Conservation (phyloP, 2,888 invertebrate species). For the Thera obeliscata region DNA sequence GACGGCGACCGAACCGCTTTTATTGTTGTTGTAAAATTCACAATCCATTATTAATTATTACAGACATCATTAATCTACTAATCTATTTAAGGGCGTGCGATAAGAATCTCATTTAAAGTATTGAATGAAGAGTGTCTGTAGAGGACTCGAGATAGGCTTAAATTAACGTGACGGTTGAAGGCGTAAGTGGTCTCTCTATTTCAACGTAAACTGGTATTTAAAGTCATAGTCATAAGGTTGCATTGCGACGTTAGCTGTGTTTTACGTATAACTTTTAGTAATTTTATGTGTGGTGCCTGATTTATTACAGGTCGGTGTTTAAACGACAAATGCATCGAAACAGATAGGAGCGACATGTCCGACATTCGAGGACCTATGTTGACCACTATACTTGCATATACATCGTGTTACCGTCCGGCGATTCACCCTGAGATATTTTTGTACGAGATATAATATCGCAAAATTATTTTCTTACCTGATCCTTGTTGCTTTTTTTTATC, state of each 20-base stretch:
- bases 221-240: conserved; percentile 21
- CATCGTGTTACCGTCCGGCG: conserved; percentile 51
- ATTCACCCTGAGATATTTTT: conserved; percentile 29
- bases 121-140: conserved; percentile 84
- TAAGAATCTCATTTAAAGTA: conserved; percentile 85
- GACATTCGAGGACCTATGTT: conserved; percentile 82
- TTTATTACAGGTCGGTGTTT: conserved; percentile 85
- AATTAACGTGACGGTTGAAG: conserved; percentile 59
- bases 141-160: conserved; percentile 83
- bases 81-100: conserved; percentile 84
- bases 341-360: conserved; percentile 84
- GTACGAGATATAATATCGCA: not conserved
- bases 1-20: conserved; percentile 77
- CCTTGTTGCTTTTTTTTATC: not conserved
- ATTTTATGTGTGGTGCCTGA: conserved; percentile 62
- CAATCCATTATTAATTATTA: conserved; percentile 85
- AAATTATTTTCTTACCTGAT: not conserved
- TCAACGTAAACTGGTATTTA: conserved; percentile 33
- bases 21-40: conserved; percentile 84
- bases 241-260: conserved; percentile 30
- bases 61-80: conserved; percentile 85
- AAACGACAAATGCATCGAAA: conserved; percentile 85
- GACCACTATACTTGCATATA: conserved; percentile 68
- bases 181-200: conserved; percentile 30
- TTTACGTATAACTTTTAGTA: conserved; percentile 47